Base-by-base conservation (phyloP, 2,797 vertebrate species). In the Megaceryle alcyon region DNA sequence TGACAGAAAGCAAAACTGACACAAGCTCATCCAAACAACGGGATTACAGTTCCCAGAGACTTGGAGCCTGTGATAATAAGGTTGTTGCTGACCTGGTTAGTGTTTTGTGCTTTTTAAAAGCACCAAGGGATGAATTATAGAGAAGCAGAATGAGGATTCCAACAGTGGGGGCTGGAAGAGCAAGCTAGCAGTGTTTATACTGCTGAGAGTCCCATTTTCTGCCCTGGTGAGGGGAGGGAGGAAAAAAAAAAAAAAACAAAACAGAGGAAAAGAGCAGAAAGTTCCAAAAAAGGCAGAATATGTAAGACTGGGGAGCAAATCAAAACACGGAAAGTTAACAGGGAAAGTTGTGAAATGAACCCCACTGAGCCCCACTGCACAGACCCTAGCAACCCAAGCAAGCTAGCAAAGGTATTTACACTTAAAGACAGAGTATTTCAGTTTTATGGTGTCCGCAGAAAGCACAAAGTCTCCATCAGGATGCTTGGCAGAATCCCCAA, bases 71-170 rank as follows among this genome's bases (percentile, higher is more conserved):
- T 88, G 95, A 92, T 96, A 95, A 92, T 71, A 94, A 76, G 73
- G 96, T 82, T 94, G 87, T 76, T 86, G 92, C 94, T 94, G 96
- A 94, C 91, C 89, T 95, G 96, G 92, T 94, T 95, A 81, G 46
- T 56, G 72, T 72, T 92, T 88, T 75, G 76, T 90, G 82, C 49
- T 87, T 91, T 93, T 61, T n/a, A 84, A 60, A 94, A 94, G 73
- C 59, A 72, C 49, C 20, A n/a, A 25, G 17, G 35, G 63, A 83
- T 73, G 89, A 96, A 92, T 88, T 80, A 72, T 17, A 94, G 9
- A 39, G 79, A 81, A 86, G 65, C 43, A 94, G 84, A 86, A 90
- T 3, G 26, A 89, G 43, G 65, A 86, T 92, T 84, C 66, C 59
- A 61, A 9, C 73, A 82, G 16, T 13, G 5, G 37, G 25, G 23